Base-by-base conservation (phyloP, 1,140 invertebrate genomes). In the Tribolium castaneum region DNA sequence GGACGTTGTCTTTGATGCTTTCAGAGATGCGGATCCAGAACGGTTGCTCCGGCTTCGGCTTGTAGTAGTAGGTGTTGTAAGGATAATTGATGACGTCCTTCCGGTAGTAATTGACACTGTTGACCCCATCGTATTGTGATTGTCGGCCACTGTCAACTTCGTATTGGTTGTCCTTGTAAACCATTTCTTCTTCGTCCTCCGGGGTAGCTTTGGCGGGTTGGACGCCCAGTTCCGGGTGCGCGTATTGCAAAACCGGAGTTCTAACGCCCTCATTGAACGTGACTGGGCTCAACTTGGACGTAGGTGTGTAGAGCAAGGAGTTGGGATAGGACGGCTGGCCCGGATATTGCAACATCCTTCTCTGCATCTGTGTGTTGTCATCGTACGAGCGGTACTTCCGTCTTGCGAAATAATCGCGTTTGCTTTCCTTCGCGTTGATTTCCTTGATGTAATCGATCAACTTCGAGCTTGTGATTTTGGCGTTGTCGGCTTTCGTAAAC, bases 141-240 rank as follows among this genome's bases (percentile, higher is more conserved):
- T 62, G 39, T 54, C 83, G 80, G 6, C 82, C 83, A 35, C 81
- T 77, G 22, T 62, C 80, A 39, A 54, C 85, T 70, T 74, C 71
- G 12, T 35, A 51, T n/a, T 72, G 50, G 14, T 50, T 72, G 22
- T 52, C 50, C 19, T 72, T 72, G 5, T 74, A 54, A 2, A n/a
- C 6, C 12, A 75, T 49, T 35, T 82, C 86, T 22, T 88, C 83
- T 51, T 88, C 86, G n/a, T n/a, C n/a, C 30, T 89, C 87, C 25
- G 86, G 78, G 1, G 87, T 88, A 1, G 87, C 88, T 85, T 92
- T 93, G 0, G 92, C 93, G 0, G 92, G 92, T 81, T 94, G 93
- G 0, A 93, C 91, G 4, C 93, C 93, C 1, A 94, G 84, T 80
- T 94, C 93, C 0, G 93, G 93, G 85, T 94, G 93, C 4, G 93